phyloP scores from a whole-genome alignment of 2,113 vertebrate species.

The Actenoides hombroni region DNA sequence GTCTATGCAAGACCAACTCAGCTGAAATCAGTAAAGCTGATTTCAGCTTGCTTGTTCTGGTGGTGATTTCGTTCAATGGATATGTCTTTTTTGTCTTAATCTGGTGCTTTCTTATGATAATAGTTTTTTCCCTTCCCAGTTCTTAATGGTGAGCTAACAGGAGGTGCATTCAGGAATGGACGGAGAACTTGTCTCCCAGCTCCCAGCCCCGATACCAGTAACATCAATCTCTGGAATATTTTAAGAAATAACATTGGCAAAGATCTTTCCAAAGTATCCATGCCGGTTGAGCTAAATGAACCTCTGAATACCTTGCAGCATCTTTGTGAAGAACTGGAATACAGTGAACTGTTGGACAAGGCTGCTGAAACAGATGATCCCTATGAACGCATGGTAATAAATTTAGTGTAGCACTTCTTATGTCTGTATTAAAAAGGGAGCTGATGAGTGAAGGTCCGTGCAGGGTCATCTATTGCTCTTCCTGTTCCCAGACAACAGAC shows the following conservation, averaged over 20 bases:
- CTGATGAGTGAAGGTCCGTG: not conserved
- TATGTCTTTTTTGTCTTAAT: not conserved
- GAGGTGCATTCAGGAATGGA: constrained; percentile 91
- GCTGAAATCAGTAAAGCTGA: constrained; percentile 2
- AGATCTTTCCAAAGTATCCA: constrained; percentile 97
- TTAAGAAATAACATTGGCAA: constrained; percentile 98
- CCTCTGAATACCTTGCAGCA: constrained; percentile 98
- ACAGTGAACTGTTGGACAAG: constrained; percentile 97
- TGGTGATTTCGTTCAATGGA: not conserved
- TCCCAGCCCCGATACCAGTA: constrained; percentile 93
- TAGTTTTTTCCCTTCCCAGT: constrained; percentile 73
- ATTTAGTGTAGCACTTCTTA: not conserved
- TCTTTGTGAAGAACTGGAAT: constrained; percentile 97
- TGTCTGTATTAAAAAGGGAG: not conserved
- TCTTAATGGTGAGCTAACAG: constrained; percentile 92
- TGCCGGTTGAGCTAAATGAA: constrained; percentile 98
- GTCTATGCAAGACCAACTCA: not conserved
- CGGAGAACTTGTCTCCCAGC: constrained; percentile 90
- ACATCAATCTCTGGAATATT: constrained; percentile 99
- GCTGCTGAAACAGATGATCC: constrained; percentile 91
- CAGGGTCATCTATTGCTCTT: not conserved
- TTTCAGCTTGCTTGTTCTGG: not conserved
- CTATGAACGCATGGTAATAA: constrained; percentile 94
- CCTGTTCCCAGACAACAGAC: not conserved
- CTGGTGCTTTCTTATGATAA: not conserved